phyloP scores from a whole-genome alignment of 2,888 invertebrate species.

The Pristionchus maxplancki region DNA sequence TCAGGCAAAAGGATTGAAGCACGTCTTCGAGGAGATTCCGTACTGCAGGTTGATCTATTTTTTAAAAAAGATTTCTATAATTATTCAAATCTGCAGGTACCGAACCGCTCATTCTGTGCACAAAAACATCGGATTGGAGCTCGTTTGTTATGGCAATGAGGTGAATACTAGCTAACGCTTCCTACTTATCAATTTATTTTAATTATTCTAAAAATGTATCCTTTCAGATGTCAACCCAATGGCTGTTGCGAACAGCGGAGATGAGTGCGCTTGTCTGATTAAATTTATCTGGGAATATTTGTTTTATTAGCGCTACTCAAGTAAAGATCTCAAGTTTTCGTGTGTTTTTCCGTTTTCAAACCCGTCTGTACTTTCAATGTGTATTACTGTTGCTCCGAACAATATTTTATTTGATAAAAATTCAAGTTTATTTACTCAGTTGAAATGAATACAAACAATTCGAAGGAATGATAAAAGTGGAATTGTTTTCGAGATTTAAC shows the following conservation, averaged over 20 bases:
- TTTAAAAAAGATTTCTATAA: too few relatives aligned
- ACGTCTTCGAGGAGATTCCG: neutral
- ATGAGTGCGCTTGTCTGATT: neutral
- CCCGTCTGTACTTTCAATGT: neutral
- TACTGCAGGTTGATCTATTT: neutral
- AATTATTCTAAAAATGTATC: neutral
- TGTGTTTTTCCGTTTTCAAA: neutral
- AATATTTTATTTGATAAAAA: too few relatives aligned
- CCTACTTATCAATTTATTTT: too few relatives aligned
- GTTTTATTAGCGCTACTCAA: neutral
- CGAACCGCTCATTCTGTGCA: neutral
- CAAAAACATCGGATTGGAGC: neutral
- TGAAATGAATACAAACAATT: too few relatives aligned
- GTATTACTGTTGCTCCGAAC: too few relatives aligned
- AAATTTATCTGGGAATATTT: neutral
- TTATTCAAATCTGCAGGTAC: neutral
- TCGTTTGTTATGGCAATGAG: neutral
- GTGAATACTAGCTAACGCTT: neutral
- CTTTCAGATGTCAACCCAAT: neutral
- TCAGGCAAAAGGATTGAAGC: neutral
- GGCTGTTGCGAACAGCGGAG: neutral
- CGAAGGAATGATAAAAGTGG: too few relatives aligned
- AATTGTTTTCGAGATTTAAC: too few relatives aligned
- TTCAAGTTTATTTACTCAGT: too few relatives aligned
- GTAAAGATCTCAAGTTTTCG: neutral